Evolutionary conservation across 2,888 invertebrate species (phyloP).

Genomic region (Cephus pulcher): DNA sequence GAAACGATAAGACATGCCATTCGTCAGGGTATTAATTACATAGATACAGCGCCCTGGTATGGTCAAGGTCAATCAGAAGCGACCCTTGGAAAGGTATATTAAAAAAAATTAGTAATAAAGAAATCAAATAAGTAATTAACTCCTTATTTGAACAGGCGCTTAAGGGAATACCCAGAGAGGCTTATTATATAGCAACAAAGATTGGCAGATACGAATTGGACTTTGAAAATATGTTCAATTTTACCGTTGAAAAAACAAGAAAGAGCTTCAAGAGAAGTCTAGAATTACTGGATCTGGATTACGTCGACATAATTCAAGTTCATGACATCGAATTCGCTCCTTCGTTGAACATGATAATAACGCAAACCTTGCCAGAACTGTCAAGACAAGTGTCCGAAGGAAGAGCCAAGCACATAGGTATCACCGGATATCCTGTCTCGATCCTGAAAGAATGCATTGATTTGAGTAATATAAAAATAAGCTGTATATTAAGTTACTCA

Average conservation of each 20-base stretch:
- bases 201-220: slow-evolving; percentile 85
- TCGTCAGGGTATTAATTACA: slow-evolving; percentile 86
- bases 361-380: slow-evolving; percentile 88
- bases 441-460: slow-evolving; percentile 81
- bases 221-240: slow-evolving; percentile 85
- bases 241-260: slow-evolving; percentile 79
- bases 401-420: slow-evolving; percentile 83
- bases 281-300: slow-evolving; percentile 78
- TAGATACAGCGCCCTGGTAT: slow-evolving; percentile 95
- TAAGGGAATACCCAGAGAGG: slow-evolving; percentile 79
- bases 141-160: slow-evolving; percentile 73
- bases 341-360: slow-evolving; percentile 78
- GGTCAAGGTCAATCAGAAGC: slow-evolving; percentile 89
- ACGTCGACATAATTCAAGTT: slow-evolving; percentile 92
- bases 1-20: slow-evolving; percentile 78
- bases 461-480: slow-evolving; percentile 74
- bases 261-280: slow-evolving; percentile 83
- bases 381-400: slow-evolving; percentile 79
- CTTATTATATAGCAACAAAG: slow-evolving; percentile 93
- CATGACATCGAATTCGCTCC: slow-evolving; percentile 93
- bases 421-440: slow-evolving; percentile 88
- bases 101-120: not conserved
- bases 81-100: slow-evolving; percentile 79
- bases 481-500: slow-evolving; percentile 81
- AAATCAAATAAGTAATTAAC: not conserved